Percentiles rank a stretch among this genome's conserved stretches.
Evolutionary conservation across 2,797 vertebrate species (phyloP).

Genomic region (Acipenser transmontanus): DNA sequence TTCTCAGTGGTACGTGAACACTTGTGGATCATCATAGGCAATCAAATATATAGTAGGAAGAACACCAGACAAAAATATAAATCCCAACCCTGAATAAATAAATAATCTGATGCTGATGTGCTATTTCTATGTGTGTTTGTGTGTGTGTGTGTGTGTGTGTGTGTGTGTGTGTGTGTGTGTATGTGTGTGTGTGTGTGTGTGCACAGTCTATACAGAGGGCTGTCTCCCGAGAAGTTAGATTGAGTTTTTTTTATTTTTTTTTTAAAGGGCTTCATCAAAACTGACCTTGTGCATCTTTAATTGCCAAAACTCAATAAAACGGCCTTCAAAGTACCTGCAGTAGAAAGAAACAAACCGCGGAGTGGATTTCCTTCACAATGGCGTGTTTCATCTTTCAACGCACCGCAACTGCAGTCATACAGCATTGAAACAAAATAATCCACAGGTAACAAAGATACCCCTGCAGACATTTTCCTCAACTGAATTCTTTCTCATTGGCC

Average conservation of each 20-base stretch:
- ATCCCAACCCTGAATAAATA: not conserved
- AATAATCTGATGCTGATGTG: not conserved
- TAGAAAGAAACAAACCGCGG: no score
- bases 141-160: not conserved
- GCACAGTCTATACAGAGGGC: not conserved
- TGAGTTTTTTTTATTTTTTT: not conserved
- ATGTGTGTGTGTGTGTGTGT: not conserved
- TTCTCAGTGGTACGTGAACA: not conserved
- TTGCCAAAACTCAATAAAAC: no score
- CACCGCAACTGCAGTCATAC: no score
- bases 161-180: not conserved
- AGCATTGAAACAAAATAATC: no score
- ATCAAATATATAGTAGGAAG: no score
- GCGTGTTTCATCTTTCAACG: no score
- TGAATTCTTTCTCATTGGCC: no score
- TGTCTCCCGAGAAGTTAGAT: not conserved
- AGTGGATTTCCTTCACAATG: no score
- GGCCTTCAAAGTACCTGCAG: no score
- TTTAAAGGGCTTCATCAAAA: not conserved
- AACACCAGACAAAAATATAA: not conserved
- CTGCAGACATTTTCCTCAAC: no score
- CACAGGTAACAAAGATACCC: no score
- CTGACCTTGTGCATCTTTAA: not conserved
- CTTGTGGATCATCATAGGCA: not conserved
- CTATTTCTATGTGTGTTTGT: not conserved